Percentiles rank a stretch among this genome's conserved stretches.
Evolutionary conservation across 2,113 vertebrate genomes (phyloP).

Genomic region (Apus apus): DNA sequence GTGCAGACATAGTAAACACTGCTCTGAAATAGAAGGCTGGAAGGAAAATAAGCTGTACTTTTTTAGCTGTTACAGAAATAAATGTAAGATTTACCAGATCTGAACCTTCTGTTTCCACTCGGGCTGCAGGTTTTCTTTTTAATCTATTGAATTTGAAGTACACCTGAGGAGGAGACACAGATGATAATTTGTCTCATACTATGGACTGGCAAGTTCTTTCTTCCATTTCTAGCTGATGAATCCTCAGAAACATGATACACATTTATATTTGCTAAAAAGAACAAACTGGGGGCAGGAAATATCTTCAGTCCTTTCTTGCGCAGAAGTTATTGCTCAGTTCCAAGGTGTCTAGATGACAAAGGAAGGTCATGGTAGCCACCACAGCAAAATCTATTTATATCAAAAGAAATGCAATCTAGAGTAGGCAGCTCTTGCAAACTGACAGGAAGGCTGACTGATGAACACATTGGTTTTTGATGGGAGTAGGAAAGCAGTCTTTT

Average conservation of each 20-base stretch:
- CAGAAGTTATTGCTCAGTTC: background rate
- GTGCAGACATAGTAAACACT: background rate
- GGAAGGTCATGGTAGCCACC: background rate
- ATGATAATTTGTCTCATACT: background rate
- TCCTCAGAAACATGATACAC: background rate
- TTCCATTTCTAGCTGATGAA: background rate
- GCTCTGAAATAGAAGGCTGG: background rate
- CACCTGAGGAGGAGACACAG: background rate
- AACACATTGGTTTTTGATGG: background rate
- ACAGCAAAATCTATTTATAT: conserved; percentile 13
- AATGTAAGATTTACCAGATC: background rate
- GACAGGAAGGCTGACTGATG: background rate
- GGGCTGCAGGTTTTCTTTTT: background rate
- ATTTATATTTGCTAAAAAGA: background rate
- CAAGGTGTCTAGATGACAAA: background rate
- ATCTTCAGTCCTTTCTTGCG: background rate
- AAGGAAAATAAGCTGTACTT: background rate
- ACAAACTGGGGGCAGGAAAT: background rate
- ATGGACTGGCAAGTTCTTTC: background rate
- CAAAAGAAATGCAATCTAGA: background rate
- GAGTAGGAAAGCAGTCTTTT: background rate
- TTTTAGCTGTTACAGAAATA: background rate
- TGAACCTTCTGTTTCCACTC: background rate
- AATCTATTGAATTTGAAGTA: conserved; percentile 12
- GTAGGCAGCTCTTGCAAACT: background rate